phyloP scores from a whole-genome alignment of 2,113 vertebrate genomes.

The Emydocephalus ijimae region DNA sequence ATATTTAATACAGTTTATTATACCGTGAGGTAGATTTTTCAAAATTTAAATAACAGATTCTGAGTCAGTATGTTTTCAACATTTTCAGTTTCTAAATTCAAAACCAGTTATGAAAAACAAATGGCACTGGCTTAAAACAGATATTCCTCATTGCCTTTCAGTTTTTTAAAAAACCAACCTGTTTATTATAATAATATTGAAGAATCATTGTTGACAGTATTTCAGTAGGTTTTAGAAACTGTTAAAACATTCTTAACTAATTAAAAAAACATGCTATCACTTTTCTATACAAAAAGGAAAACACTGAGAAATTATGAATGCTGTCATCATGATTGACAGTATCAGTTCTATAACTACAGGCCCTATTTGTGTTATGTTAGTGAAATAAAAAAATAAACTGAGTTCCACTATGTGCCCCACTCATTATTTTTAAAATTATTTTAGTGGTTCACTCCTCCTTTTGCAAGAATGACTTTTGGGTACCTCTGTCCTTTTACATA shows the following conservation, averaged over 20 bases:
- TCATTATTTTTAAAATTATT: neutral
- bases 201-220: fast-evolving
- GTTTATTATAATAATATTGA: fast-evolving
- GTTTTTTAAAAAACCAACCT: neutral
- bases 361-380: neutral
- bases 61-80: fast-evolving
- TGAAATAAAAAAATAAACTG: neutral
- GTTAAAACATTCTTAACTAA: neutral
- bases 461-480: fast-evolving
- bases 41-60: neutral
- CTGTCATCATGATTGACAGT: neutral
- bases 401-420: neutral
- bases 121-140: neutral
- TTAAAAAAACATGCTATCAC: neutral
- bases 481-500: neutral
- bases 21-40: neutral
- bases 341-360: neutral
- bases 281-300: neutral
- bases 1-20: neutral
- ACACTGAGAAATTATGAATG: fast-evolving
- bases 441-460: neutral
- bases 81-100: neutral
- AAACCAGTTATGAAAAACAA: neutral
- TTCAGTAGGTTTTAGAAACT: neutral
- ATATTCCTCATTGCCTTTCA: fast-evolving